These are phyloP conservation scores for Euleptes europaea DNA, from an alignment of 2,113 vertebrate genomes.

Conservation along the genomic window DNA sequence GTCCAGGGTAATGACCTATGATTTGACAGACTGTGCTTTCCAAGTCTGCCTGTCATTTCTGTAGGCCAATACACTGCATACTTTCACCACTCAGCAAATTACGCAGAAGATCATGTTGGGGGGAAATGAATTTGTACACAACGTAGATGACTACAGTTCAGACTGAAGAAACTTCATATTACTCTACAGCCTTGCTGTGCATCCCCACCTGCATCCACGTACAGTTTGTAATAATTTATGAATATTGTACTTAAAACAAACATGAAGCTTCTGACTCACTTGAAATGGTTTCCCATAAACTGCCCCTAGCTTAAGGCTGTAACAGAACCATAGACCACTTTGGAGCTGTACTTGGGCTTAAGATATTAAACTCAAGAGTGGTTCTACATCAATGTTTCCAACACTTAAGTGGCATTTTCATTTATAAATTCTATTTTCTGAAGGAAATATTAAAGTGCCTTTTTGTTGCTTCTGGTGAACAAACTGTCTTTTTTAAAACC, in stretches of 20 bases:
- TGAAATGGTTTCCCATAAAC: not conserved
- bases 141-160: not conserved
- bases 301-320: not conserved
- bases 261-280: not conserved
- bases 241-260: not conserved
- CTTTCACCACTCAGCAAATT: constrained; percentile 14
- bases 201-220: fast-evolving
- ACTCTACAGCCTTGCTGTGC: not conserved
- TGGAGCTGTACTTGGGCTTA: not conserved
- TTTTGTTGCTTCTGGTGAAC: not conserved
- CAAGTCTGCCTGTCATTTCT: constrained; percentile 80
- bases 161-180: constrained; percentile 32
- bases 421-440: not conserved
- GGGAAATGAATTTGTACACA: not conserved
- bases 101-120: fast-evolving
- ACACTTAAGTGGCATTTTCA: not conserved
- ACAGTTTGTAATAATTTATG: not conserved
- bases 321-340: not conserved
- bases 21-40: constrained; percentile 77
- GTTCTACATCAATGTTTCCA: not conserved
- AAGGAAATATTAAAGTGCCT: not conserved
- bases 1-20: constrained; percentile 84
- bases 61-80: constrained; percentile 81
- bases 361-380: not conserved
- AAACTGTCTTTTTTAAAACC: not conserved